A percentile compares a stretch with the other conserved stretches of the same genome.
Evolutionary conservation across 1,140 invertebrate species (phyloP).

Genomic region (Penaeus indicus): DNA sequence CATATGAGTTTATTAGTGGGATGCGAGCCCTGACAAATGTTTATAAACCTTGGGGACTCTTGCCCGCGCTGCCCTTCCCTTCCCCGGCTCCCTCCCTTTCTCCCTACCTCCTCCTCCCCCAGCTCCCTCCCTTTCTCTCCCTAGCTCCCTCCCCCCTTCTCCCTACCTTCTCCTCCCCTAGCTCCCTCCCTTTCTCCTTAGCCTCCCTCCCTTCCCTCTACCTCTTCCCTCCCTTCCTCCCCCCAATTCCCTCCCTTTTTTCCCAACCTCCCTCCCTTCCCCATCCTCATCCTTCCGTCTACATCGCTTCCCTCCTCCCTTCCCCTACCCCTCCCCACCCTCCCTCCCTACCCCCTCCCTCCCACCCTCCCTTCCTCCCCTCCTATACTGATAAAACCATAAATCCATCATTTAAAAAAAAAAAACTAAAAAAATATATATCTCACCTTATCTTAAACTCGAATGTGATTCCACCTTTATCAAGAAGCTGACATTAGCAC

Average conservation of each 20-base stretch:
- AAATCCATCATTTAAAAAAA: neutral
- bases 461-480: too few species aligned
- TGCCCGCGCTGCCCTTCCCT: neutral
- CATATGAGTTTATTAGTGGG: constrained; percentile 62
- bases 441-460: too few species aligned
- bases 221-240: neutral
- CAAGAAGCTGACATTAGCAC: too few species aligned
- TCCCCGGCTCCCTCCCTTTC: neutral
- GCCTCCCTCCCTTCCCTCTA: neutral
- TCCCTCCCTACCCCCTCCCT: neutral
- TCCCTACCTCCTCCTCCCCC: neutral
- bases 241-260: neutral
- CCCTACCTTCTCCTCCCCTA: neutral
- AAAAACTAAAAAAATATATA: neutral
- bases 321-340: neutral
- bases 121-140: neutral
- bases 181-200: neutral
- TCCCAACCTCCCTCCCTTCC: neutral
- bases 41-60: constrained; percentile 22
- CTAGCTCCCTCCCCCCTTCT: neutral
- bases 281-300: neutral
- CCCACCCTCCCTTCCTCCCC: neutral
- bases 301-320: too few species aligned
- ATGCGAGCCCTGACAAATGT: constrained; percentile 51
- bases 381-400: neutral